phyloP scores from a whole-genome alignment of 2,888 invertebrate genomes.

The Caenorhabditis wallacei region DNA sequence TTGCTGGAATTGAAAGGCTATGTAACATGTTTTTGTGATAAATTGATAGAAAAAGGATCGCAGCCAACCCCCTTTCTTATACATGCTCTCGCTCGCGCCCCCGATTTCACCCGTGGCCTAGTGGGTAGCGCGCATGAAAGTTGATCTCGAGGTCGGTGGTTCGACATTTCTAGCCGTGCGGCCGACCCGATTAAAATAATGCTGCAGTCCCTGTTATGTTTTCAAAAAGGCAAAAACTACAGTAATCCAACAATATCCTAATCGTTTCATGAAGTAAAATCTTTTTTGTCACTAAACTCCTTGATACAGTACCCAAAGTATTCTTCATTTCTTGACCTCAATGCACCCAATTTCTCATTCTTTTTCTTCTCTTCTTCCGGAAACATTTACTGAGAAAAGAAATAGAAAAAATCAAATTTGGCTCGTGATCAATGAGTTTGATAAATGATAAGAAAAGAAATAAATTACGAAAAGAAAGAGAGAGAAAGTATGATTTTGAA shows the following conservation, averaged over 20 bases:
- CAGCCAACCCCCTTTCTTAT: too few relatives aligned
- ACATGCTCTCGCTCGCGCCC: too few relatives aligned
- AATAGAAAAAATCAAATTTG: conserved; percentile 10
- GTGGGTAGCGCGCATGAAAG: too few relatives aligned
- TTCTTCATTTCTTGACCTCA: conserved; percentile 2
- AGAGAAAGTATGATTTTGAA: neutral
- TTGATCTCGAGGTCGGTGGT: too few relatives aligned
- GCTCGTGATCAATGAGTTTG: conserved; percentile 35
- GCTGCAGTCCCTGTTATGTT: too few relatives aligned
- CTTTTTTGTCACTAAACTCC: too few relatives aligned
- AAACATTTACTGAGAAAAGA: conserved; percentile 15
- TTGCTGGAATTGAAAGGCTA: conserved; percentile 86
- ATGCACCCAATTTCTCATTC: neutral
- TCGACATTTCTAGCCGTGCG: too few relatives aligned
- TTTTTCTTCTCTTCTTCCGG: neutral
- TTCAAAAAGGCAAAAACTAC: neutral
- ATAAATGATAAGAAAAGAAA: conserved; percentile 31
- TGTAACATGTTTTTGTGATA: neutral
- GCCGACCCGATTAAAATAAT: too few relatives aligned
- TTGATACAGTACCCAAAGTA: too few relatives aligned
- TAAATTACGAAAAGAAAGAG: conserved; percentile 61
- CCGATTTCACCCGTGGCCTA: too few relatives aligned
- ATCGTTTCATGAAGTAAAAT: too few relatives aligned
- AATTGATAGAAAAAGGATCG: too few relatives aligned
- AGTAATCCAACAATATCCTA: neutral